These are phyloP conservation scores for Prunella strophiata DNA, from an alignment of 2,797 vertebrate genomes.

Conservation along the genomic window DNA sequence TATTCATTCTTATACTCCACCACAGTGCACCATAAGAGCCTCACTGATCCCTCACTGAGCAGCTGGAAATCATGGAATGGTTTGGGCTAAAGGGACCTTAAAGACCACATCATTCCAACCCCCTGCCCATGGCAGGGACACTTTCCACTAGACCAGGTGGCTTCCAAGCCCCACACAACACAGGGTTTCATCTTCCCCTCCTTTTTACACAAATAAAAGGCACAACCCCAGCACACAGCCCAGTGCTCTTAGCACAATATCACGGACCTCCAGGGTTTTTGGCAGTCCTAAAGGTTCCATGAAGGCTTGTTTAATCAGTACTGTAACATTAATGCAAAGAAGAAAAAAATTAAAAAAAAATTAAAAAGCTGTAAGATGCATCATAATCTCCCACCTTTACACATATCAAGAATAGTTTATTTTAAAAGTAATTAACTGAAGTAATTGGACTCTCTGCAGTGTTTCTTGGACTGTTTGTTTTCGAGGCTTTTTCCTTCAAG, in stretches of 20 bases:
- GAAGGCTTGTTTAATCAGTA: neutral
- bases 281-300: neutral
- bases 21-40: accelerated
- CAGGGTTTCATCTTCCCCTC: neutral
- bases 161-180: neutral
- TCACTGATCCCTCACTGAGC: neutral
- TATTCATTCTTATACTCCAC: neutral
- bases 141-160: neutral
- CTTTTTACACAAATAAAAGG: neutral
- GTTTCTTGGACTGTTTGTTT: neutral
- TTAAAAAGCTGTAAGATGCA: accelerated
- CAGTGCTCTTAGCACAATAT: neutral
- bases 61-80: neutral
- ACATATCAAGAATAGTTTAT: neutral
- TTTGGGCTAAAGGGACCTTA: neutral
- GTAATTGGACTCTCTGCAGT: neutral
- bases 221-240: neutral
- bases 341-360: neutral
- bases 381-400: neutral
- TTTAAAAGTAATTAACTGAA: neutral
- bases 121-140: neutral
- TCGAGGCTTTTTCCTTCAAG: neutral
- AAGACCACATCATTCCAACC: neutral
- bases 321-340: no score
- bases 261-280: neutral